Conservation (phyloP, 1,140 invertebrate species). For the Rhagoletis zephyria region DNA sequence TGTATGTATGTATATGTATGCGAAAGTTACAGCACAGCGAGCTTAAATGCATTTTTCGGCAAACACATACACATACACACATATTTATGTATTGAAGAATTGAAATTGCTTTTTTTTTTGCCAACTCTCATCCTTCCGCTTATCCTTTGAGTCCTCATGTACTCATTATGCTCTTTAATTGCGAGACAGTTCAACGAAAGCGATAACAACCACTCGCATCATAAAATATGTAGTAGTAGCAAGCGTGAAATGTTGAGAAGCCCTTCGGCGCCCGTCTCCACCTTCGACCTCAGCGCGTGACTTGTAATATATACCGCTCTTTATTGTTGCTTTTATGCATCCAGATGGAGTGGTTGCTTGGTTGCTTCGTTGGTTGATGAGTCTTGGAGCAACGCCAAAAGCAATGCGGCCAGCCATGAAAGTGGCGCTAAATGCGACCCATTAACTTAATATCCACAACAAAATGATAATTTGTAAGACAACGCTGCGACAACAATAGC, state of each 20-base stretch:
- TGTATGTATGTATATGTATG: background rate
- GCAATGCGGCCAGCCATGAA: constrained; percentile 15
- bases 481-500: background rate
- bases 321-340: background rate
- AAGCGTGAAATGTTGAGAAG: constrained; percentile 9
- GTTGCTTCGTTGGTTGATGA: too few relatives aligned
- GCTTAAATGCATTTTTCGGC: background rate
- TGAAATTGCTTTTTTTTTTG: background rate
- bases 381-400: background rate
- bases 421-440: constrained; percentile 34
- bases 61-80: background rate
- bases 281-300: background rate
- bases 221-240: constrained; percentile 15
- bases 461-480: constrained; percentile 54
- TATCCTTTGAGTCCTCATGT: background rate
- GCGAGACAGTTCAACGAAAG: constrained; percentile 38
- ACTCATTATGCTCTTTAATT: constrained; percentile 36
- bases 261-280: background rate
- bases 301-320: background rate
- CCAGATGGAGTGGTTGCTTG: too few relatives aligned
- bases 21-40: too few relatives aligned
- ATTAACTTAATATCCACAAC: constrained; percentile 54
- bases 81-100: background rate
- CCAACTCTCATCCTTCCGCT: background rate
- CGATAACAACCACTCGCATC: constrained; percentile 44